Percentiles rank a stretch among this genome's conserved stretches.
Conservation (phyloP, 23 tunicate species). For the Halocynthia roretzi region DNA sequence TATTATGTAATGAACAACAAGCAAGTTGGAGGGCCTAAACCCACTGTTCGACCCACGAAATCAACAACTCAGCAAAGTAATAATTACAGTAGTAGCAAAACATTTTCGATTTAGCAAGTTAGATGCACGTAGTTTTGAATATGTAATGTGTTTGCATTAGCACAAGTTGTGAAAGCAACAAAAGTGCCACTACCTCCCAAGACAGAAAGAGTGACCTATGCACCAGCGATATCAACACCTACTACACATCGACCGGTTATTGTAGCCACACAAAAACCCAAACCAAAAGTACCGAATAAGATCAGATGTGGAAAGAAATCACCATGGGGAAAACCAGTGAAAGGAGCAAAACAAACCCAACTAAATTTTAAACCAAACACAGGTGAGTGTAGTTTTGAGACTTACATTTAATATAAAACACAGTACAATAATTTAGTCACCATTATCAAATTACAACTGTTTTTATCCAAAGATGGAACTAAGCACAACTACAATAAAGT, state of each 20-base stretch:
- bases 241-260: background rate
- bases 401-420: too few species aligned
- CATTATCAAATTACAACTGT: background rate
- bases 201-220: background rate
- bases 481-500: conserved; percentile 83
- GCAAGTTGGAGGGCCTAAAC: too few species aligned
- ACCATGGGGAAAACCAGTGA: background rate
- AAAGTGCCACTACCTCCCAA: background rate
- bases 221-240: background rate
- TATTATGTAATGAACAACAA: too few species aligned
- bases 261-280: background rate
- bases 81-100: too few species aligned
- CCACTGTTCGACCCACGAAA: too few species aligned
- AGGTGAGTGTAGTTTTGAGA: background rate
- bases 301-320: background rate
- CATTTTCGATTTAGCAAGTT: too few species aligned
- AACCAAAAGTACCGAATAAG: background rate
- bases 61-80: too few species aligned
- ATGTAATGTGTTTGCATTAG: too few species aligned
- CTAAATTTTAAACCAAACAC: conserved; percentile 12
- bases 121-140: too few species aligned
- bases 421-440: too few species aligned
- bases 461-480: conserved; percentile 23
- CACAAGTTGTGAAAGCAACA: too few species aligned
- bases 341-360: conserved; percentile 1